Conservation (phyloP, 1,140 invertebrate species). For the Ladona fulva region DNA sequence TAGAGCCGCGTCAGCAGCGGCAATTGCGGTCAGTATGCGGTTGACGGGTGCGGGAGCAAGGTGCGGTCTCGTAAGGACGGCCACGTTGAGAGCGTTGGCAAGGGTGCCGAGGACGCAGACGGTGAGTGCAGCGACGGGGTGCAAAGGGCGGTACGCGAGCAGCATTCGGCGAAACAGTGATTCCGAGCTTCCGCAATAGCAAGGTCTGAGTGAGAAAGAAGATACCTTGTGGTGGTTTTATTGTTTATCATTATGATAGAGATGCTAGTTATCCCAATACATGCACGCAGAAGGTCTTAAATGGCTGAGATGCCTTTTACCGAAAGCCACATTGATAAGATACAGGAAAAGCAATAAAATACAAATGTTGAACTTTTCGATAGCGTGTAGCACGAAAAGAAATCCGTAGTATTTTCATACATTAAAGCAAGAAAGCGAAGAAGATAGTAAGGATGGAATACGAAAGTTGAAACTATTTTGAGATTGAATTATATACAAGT, state of each 20-base stretch:
- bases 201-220: not conserved
- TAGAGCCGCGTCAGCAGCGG: constrained; percentile 73
- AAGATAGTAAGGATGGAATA: too few species aligned
- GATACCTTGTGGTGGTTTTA: too few species aligned
- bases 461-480: too few species aligned
- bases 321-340: not conserved
- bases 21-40: constrained; percentile 67
- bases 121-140: constrained; percentile 58
- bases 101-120: constrained; percentile 82
- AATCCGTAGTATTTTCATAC: too few species aligned
- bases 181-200: not conserved
- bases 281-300: not conserved
- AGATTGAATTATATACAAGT: too few species aligned
- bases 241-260: too few species aligned
- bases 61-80: constrained; percentile 75
- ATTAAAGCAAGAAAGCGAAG: too few species aligned
- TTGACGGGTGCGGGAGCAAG: constrained; percentile 75
- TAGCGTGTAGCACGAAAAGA: not conserved
- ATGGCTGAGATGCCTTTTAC: not conserved
- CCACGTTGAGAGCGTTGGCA: constrained; percentile 82
- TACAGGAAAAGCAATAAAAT: not conserved
- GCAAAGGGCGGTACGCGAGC: constrained; percentile 22
- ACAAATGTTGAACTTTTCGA: not conserved
- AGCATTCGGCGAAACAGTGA: not conserved
- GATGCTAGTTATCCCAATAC: not conserved